Conservation (phyloP, 2,797 vertebrate genomes). For the Astyanax mexicanus region DNA sequence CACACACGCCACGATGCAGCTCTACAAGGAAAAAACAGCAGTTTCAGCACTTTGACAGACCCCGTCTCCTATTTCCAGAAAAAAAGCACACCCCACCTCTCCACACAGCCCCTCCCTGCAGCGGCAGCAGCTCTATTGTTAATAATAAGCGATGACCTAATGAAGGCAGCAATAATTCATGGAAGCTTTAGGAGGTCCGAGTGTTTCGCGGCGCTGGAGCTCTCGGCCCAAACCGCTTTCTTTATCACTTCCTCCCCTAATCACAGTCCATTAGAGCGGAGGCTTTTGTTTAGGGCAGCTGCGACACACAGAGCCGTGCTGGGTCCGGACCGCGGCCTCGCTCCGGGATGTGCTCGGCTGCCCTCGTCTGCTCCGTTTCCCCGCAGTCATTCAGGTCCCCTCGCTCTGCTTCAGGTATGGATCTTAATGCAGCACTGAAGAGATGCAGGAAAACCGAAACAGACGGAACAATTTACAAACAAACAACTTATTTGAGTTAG, state of each 20-base stretch:
- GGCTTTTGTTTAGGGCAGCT: conserved; percentile 82
- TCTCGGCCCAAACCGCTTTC: conserved; percentile 84
- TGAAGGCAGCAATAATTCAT: conserved; percentile 76
- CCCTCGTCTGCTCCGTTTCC: neutral
- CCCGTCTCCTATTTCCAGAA: conserved; percentile 21
- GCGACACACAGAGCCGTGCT: conserved; percentile 51
- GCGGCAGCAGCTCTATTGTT: conserved; percentile 35
- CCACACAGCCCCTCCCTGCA: neutral
- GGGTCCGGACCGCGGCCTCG: conserved; percentile 37
- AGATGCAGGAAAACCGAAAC: neutral
- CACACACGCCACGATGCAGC: no score
- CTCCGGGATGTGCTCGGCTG: conserved; percentile 10
- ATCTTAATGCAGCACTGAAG: neutral
- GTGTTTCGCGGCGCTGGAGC: conserved; percentile 81
- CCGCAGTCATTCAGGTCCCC: neutral
- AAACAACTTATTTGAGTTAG: no score
- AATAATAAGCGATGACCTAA: conserved; percentile 77
- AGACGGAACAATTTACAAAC: neutral
- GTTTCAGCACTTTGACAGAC: conserved; percentile 16
- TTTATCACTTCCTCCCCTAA: conserved; percentile 94
- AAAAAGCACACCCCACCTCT: conserved; percentile 40
- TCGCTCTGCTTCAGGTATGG: neutral
- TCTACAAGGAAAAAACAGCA: conserved; percentile 4
- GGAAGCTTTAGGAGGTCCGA: conserved; percentile 78
- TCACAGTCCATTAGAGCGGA: conserved; percentile 81